phyloP scores from a whole-genome alignment of 2,888 invertebrate species.

The Tetragnatha montana region DNA sequence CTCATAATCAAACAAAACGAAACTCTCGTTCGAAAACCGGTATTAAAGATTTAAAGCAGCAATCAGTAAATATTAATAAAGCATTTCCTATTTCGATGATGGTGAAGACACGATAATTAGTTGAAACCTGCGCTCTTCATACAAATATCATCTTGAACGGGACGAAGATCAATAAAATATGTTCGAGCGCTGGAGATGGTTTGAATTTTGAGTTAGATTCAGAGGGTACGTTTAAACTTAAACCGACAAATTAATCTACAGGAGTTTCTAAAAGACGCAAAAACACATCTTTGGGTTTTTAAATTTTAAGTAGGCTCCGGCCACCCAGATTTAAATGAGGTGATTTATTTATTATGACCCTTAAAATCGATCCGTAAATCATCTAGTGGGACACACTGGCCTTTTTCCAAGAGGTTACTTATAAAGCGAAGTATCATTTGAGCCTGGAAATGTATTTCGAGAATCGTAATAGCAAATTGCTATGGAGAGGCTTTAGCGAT shows the following conservation, averaged over 20 bases:
- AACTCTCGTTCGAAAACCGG: not conserved
- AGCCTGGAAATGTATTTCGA: not conserved
- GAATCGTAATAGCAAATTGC: not conserved
- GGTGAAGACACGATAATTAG: constrained; percentile 10
- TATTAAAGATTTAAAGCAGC: constrained; percentile 19
- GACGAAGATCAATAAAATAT: not conserved
- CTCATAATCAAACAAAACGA: not conserved
- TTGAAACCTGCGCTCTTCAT: constrained; percentile 8
- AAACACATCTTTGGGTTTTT: not conserved
- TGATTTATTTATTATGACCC: not conserved
- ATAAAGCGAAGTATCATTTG: not conserved
- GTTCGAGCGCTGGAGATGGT: not conserved
- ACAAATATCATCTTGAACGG: constrained; percentile 4
- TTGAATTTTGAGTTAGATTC: not conserved
- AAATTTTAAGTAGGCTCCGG: not conserved
- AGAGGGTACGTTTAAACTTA: not conserved
- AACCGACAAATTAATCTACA: constrained; percentile 1
- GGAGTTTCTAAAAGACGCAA: not conserved
- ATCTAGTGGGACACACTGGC: not conserved
- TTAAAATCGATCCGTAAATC: constrained; percentile 1
- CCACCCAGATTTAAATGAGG: not conserved
- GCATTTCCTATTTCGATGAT: not conserved
- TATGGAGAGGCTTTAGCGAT: not conserved
- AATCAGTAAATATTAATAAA: constrained; percentile 24
- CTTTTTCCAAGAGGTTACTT: not conserved